Evolutionary conservation across 2,113 vertebrate species (phyloP), one percentile per base, ranked within the genome.

Genomic region (Mirza zaza): DNA sequence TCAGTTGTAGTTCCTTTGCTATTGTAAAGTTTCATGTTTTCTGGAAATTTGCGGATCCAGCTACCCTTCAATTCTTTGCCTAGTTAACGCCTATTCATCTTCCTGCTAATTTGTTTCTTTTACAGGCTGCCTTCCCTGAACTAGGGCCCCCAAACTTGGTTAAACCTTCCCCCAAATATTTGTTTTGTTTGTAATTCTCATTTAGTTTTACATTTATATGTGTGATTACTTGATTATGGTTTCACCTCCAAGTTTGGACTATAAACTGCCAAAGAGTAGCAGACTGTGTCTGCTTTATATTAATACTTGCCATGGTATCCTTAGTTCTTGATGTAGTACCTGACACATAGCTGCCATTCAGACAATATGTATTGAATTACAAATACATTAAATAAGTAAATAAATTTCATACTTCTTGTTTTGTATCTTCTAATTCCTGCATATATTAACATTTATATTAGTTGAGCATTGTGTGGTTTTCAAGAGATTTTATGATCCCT

Each of bases 331-430:
- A 61, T 55, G 21, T 18, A 77, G 20, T 76, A 50, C 45, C 23
- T 87, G 70, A 15, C 21, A 82, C 42, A 79, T 39, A 67, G 76
- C 29, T 95, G 34, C 32, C 36, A 73, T 48, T 87, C 52, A 65
- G 83, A n/a, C 95, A 63, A 65, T 87, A n/a, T 32, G 77, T 59
- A 45, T 42, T 70, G 17, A 57, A 70, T 76, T 93, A 84, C 84
- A 95, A 95, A 87, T 55, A 4, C 76, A 80, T 89, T 29, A 96
- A 87, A 73, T 75, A n/a, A 93, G 6, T 77, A 96, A 95, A 73
- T 84, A 68, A 55, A 50, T 83, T 57, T 75, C 3, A 65, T 88
- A 61, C 8, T 86, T 76, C 25, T 87, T 52, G n/a, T 73, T 79
- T 82, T 94, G 27, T 95, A 34, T 61, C 20, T 83, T 94, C 73